Evolutionary conservation across 2,888 invertebrate genomes (phyloP), one percentile per base, ranked within the genome.

Genomic region (Petrolisthes cinctipes): DNA sequence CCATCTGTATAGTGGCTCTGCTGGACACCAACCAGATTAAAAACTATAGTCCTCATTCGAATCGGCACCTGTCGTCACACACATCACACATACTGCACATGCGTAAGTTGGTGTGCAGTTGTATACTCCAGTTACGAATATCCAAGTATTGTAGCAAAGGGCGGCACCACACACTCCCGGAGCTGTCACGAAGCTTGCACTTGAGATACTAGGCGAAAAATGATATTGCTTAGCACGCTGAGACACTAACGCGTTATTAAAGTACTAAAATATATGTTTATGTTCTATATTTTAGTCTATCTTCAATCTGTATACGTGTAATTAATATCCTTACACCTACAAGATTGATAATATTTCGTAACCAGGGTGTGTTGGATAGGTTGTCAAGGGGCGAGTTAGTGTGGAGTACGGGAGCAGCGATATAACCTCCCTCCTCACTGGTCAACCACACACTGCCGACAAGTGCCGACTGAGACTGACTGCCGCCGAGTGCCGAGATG

Each of bases 351-450:
- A 71, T n/a, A n/a, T 6, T 11, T 71, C 6, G 14, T 14, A n/a
- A 71, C 20, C 20, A 6, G 71, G n/a, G 14, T n/a, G 6, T 11
- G 71, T 6, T 14, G 71, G 71, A 0, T 71, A 6, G 6, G 71
- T 20, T 71, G n/a, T 14, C 71, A 6, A 71, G 17, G 71, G 71
- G 71, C 71, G 71, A 71, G 71, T 71, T 71, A 71, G 71, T 17
- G n/a, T 14, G 20, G n/a, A 20, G n/a, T 6, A 11, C n/a, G 71
- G 20, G 71, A 14, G 71, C 71, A 20, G 71, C 71, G n/a, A n/a
- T n/a, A 71, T n/a, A 37, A 71, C 71, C 71, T 17, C 71, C 71
- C 71, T n/a, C 6, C 11, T 71, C 71, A 71, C 71, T 71, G 11
- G 71, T 71, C n/a, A 61, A 17, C 9, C 9, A 9, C 11, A 61